Evolutionary conservation across 2,797 vertebrate genomes (phyloP).

Genomic region (Propithecus deckenii): DNA sequence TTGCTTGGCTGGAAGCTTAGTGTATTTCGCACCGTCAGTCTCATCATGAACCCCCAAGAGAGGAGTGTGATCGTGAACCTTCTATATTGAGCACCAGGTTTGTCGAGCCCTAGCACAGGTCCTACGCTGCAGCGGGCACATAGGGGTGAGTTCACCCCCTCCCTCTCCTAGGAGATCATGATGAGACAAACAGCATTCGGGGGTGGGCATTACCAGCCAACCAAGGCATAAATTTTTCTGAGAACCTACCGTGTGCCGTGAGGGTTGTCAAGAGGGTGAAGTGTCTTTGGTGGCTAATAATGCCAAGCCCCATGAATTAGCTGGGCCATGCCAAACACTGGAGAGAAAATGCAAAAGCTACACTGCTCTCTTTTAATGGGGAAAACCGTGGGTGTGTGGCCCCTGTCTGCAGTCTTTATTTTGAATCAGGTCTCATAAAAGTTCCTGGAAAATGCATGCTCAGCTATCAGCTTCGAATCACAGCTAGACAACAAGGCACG

Average conservation of each 20-base stretch:
- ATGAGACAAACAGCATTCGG: background rate
- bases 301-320: background rate
- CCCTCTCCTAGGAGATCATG: background rate
- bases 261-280: background rate
- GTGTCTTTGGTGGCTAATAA: background rate
- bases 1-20: conserved; percentile 54
- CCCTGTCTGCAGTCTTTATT: background rate
- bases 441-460: background rate
- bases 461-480: conserved; percentile 65
- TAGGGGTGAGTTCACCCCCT: background rate
- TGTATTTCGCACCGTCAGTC: background rate
- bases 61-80: background rate
- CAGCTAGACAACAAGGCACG: conserved; percentile 61
- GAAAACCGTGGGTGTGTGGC: background rate
- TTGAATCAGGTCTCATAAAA: conserved; percentile 68
- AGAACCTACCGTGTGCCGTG: background rate
- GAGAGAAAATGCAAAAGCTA: background rate
- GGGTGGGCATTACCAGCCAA: background rate
- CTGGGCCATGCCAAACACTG: background rate
- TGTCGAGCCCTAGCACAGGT: background rate
- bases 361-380: background rate
- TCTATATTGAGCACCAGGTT: background rate
- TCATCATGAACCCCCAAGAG: background rate
- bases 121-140: background rate
- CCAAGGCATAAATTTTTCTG: background rate